These are phyloP conservation scores for Odontamblyopus lacepedii DNA, from an alignment of 2,797 vertebrate species.

Conservation along the genomic window DNA sequence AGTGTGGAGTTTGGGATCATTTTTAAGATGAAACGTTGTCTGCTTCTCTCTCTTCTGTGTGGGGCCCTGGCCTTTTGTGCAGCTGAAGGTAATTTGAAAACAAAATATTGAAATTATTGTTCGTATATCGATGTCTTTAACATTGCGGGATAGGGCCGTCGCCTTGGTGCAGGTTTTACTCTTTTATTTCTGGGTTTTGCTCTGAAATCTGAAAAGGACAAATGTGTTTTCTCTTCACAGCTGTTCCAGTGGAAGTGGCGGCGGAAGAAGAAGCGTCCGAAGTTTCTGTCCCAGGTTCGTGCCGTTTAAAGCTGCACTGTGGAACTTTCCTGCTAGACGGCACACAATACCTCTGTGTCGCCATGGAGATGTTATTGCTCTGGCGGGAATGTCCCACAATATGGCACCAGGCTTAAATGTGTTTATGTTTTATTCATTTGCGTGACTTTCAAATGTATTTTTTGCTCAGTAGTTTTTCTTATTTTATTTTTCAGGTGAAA, in stretches of 20 bases:
- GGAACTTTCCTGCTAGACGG: no score
- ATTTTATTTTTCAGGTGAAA: neutral
- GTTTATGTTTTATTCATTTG: no score
- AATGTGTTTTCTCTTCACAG: neutral
- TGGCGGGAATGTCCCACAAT: no score
- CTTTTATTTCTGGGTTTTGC: neutral
- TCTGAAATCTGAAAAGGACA: neutral
- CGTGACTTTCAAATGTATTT: neutral
- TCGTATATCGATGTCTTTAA: neutral
- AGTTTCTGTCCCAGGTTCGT: constrained; percentile 1
- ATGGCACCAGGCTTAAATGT: no score
- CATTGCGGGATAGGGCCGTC: neutral
- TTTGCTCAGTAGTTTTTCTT: neutral
- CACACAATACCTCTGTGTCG: no score
- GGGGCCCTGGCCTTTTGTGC: neutral
- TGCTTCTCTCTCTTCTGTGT: constrained; percentile 4
- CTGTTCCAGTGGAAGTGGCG: neutral
- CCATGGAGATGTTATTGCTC: no score
- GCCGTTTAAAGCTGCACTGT: neutral
- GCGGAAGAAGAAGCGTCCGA: neutral
- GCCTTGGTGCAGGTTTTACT: neutral
- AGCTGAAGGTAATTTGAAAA: neutral
- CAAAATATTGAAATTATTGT: neutral
- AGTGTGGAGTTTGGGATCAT: neutral
- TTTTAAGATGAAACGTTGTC: constrained; percentile 1